phyloP scores from a whole-genome alignment of 2,113 vertebrate species.

The Jaculus jaculus region DNA sequence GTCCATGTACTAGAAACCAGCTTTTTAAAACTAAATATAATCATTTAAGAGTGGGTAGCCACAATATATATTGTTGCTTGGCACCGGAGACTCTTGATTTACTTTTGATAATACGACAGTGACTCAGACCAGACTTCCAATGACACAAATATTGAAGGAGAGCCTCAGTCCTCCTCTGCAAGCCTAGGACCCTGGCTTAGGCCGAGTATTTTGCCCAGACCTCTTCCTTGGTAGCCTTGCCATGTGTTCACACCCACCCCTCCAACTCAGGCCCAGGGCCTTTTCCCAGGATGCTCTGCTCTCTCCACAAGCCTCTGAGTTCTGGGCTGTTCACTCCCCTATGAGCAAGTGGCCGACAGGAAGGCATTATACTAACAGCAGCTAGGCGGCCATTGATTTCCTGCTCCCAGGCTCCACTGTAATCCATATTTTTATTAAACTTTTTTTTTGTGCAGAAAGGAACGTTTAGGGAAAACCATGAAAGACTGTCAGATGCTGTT shows the following conservation, averaged over 20 bases:
- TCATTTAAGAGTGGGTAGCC: background rate
- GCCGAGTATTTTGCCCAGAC: rapidly evolving
- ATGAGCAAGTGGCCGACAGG: background rate
- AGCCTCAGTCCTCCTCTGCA: background rate
- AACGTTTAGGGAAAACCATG: conserved; percentile 70
- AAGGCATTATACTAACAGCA: background rate
- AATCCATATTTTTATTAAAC: conserved; percentile 78
- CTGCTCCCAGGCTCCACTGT: background rate
- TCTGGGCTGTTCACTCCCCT: too few relatives aligned
- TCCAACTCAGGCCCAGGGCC: background rate
- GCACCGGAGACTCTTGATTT: background rate
- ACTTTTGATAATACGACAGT: background rate
- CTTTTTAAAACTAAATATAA: background rate
- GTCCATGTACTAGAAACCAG: background rate
- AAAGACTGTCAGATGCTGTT: conserved; percentile 40
- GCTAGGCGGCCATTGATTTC: conserved; percentile 40
- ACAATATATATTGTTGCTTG: background rate
- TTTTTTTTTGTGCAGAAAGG: conserved; percentile 57
- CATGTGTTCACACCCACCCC: background rate
- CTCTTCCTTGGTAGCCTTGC: background rate
- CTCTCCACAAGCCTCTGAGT: background rate
- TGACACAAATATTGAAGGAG: background rate
- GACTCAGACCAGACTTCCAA: background rate
- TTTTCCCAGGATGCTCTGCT: background rate
- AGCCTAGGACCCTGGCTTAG: background rate